Conservation (phyloP, 2,797 vertebrate genomes). For the Sebastes miniatus region DNA sequence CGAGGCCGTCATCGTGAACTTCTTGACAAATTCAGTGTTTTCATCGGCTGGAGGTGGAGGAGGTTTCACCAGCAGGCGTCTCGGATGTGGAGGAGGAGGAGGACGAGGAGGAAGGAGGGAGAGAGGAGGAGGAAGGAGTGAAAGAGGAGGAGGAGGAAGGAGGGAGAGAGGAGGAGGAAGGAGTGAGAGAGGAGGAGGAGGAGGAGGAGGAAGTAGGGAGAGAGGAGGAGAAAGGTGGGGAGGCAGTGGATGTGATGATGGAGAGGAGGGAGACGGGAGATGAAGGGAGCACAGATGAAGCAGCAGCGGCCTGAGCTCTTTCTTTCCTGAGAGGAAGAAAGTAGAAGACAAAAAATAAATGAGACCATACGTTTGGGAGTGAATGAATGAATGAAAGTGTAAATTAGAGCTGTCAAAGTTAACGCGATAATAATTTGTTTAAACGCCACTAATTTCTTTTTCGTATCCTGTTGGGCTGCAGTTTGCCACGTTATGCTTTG, state of each 20-base stretch:
- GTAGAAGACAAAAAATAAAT: background rate
- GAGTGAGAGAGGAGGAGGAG: no score
- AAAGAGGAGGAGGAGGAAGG: background rate
- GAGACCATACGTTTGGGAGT: background rate
- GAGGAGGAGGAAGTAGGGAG: background rate
- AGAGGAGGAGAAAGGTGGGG: background rate
- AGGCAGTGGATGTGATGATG: slow-evolving; percentile 39
- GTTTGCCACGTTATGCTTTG: no score
- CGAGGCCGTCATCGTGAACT: background rate
- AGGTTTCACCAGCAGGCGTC: background rate
- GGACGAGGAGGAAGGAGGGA: background rate
- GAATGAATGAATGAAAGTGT: background rate
- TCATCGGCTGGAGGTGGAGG: background rate
- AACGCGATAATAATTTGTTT: no score
- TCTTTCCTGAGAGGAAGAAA: background rate
- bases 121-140: no score
- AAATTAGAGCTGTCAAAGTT: no score
- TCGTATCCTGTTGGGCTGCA: no score
- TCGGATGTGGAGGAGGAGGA: background rate
- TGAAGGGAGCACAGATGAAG: background rate
- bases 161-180: background rate
- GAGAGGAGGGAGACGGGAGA: slow-evolving; percentile 38
- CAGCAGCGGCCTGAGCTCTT: accelerated
- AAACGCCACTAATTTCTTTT: no score
- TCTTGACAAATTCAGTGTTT: background rate